phyloP scores from a whole-genome alignment of 2,113 vertebrate species.

The Tragelaphus imberbis region DNA sequence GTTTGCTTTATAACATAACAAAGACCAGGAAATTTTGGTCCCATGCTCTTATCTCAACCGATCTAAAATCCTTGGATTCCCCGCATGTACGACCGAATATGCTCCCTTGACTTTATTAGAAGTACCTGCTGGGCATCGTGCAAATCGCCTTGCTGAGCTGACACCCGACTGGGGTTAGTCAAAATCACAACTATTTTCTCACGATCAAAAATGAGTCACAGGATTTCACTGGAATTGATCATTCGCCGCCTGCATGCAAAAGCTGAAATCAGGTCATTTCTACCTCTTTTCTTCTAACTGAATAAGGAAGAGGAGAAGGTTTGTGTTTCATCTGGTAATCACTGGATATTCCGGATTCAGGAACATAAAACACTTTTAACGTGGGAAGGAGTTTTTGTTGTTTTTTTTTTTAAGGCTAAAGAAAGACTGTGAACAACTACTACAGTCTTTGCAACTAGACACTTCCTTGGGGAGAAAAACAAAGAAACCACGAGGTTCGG shows the following conservation, averaged over 20 bases:
- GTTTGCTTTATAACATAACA: background rate
- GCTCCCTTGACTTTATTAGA: background rate
- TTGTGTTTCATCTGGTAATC: slow-evolving; percentile 58
- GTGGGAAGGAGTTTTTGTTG: background rate
- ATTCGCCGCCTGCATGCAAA: background rate
- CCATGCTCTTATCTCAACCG: background rate
- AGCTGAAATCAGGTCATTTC: slow-evolving; percentile 61
- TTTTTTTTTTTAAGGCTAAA: background rate
- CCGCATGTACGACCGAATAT: background rate
- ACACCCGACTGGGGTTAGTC: background rate
- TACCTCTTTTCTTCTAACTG: slow-evolving; percentile 21
- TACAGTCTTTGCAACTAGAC: slow-evolving; percentile 44
- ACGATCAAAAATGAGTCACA: slow-evolving; percentile 48
- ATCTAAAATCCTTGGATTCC: background rate
- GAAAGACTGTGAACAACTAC: slow-evolving; percentile 42
- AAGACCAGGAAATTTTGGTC: background rate
- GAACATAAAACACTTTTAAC: slow-evolving; percentile 51
- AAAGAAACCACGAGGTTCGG: slow-evolving; percentile 46
- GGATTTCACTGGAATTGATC: slow-evolving; percentile 27
- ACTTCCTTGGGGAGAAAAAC: slow-evolving; percentile 59
- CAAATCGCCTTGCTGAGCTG: background rate
- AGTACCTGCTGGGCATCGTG: background rate
- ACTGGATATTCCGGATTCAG: slow-evolving; percentile 41
- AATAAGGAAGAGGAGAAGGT: background rate
- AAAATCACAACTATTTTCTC: slow-evolving; percentile 59